phyloP scores from a whole-genome alignment of 2,888 invertebrate species.

The Slavum lentiscoides region DNA sequence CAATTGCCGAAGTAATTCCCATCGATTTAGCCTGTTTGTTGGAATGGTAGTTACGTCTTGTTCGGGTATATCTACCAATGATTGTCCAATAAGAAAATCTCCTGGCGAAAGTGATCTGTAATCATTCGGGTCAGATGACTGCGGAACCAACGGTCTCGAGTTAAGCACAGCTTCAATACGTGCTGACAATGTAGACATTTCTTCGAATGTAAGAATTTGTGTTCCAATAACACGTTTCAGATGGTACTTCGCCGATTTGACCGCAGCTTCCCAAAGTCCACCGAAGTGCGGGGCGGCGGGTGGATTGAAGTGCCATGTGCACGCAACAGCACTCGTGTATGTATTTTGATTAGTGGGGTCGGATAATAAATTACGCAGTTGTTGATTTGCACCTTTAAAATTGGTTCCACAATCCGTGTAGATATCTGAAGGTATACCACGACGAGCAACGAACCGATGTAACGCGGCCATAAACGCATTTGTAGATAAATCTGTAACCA shows the following conservation, averaged over 20 bases:
- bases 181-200: neutral
- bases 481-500: neutral
- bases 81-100: neutral
- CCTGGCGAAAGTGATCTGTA: neutral
- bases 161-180: neutral
- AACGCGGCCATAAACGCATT: neutral
- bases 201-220: neutral
- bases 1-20: slow-evolving; percentile 1
- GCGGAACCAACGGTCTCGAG: neutral
- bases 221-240: neutral
- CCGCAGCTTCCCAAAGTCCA: neutral
- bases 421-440: neutral
- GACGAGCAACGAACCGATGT: neutral
- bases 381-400: neutral
- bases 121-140: neutral
- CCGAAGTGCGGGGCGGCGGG: neutral
- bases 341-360: neutral
- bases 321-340: neutral
- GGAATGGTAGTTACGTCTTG: too few species aligned
- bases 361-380: neutral
- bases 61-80: neutral
- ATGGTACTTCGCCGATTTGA: neutral
- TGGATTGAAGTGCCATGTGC: neutral
- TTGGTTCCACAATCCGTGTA: neutral
- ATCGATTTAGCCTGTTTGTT: too few species aligned